Evolutionary conservation across 2,888 invertebrate genomes (phyloP).

Genomic region (Loripinus fragilis): DNA sequence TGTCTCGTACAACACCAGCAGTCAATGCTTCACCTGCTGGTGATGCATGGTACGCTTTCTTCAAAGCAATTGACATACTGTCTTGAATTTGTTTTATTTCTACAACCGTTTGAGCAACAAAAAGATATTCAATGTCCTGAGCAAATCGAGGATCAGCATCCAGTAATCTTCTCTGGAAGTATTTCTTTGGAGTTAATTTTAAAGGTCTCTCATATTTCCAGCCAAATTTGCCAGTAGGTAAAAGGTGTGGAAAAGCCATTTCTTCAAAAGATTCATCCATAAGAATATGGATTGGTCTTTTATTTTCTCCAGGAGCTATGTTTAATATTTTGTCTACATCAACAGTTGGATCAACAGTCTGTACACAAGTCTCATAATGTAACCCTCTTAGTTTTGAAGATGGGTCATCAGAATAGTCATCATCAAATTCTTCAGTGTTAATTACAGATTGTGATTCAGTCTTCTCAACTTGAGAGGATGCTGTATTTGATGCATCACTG

Average conservation of each 20-base stretch:
- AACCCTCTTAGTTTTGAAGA: background rate
- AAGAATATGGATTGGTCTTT: background rate
- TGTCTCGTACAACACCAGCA: conserved; percentile 24
- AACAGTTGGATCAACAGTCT: background rate
- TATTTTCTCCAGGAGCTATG: background rate
- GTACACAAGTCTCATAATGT: background rate
- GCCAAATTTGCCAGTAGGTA: background rate
- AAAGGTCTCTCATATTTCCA: background rate
- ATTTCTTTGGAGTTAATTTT: background rate
- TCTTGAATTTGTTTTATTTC: conserved; percentile 20
- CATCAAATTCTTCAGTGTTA: background rate
- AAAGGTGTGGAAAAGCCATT: background rate
- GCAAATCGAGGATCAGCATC: background rate
- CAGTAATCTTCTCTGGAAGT: background rate
- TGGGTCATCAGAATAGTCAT: background rate
- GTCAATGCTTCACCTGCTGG: conserved; percentile 25
- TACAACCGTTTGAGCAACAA: background rate
- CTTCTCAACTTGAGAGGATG: no score
- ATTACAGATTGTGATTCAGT: no score
- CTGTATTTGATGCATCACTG: no score
- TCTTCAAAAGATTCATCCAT: background rate
- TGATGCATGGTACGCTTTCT: background rate
- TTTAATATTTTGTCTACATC: background rate
- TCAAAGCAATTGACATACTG: conserved; percentile 11
- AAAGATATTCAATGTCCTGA: background rate